Evolutionary conservation across 2,113 vertebrate genomes (phyloP).

Genomic region (Xenopus borealis): DNA sequence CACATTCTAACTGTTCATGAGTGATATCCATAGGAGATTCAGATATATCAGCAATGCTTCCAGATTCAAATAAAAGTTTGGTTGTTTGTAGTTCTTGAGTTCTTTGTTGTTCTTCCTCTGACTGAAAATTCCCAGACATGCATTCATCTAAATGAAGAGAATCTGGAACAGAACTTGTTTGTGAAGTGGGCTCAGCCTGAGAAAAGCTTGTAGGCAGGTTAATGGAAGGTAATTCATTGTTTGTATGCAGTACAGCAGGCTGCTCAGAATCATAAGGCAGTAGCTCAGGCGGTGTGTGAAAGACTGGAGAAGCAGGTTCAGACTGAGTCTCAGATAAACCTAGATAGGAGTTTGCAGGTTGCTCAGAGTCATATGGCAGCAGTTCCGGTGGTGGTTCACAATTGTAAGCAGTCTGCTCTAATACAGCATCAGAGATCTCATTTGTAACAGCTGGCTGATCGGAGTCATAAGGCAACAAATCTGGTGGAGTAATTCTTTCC

Average conservation of each 20-base stretch:
- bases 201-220: not conserved
- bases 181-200: not conserved
- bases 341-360: slow-evolving; percentile 18
- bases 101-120: not conserved
- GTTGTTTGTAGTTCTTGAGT: not conserved
- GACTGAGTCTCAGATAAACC: slow-evolving; percentile 10
- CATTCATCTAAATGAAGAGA: not conserved
- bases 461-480: slow-evolving; percentile 34
- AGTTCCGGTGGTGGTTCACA: slow-evolving; percentile 37
- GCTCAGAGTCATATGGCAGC: slow-evolving; percentile 39
- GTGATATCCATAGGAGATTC: not conserved
- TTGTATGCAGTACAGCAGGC: not conserved
- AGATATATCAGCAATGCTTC: not conserved
- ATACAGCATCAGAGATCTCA: not conserved
- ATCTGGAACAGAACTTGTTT: not conserved
- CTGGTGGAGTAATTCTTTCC: slow-evolving; percentile 19
- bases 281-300: slow-evolving; percentile 28
- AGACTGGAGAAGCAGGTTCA: slow-evolving; percentile 20
- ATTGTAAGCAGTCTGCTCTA: slow-evolving; percentile 12
- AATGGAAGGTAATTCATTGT: not conserved
- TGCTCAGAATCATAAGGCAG: slow-evolving; percentile 41
- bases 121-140: not conserved
- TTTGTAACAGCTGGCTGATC: not conserved
- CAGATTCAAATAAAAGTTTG: not conserved
- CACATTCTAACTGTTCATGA: not conserved